These are phyloP conservation scores for Calameuta pallipes DNA, from an alignment of 2,888 invertebrate genomes.

Conservation along the genomic window DNA sequence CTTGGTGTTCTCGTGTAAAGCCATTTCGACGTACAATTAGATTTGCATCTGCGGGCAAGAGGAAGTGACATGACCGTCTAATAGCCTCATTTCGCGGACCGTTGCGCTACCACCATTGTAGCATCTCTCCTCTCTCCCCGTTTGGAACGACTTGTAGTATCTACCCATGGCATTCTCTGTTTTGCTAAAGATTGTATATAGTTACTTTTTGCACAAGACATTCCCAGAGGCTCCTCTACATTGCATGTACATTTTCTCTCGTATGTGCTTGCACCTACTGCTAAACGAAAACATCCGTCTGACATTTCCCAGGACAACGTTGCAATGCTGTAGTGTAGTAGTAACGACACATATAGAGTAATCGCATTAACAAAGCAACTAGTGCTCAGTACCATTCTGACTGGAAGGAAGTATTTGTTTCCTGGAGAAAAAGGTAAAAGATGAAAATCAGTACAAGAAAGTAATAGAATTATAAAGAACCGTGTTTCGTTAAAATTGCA, in stretches of 20 bases:
- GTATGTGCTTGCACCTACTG: not conserved
- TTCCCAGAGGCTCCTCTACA: not conserved
- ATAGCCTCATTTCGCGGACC: constrained; percentile 54
- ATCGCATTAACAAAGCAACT: not conserved
- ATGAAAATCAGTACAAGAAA: not conserved
- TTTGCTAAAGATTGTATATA: not conserved
- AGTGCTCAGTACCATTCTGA: not conserved
- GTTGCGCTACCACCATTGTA: constrained; percentile 41
- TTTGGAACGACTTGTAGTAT: not conserved
- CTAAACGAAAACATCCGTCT: not conserved
- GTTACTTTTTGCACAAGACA: not conserved
- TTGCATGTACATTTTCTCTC: not conserved
- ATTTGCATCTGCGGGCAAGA: constrained; percentile 33
- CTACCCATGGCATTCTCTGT: not conserved
- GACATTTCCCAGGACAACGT: not conserved
- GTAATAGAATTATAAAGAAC: not conserved
- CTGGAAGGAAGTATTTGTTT: not conserved
- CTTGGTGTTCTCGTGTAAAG: constrained; percentile 6
- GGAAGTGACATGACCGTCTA: constrained; percentile 49
- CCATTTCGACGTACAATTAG: constrained; percentile 36
- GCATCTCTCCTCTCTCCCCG: not conserved
- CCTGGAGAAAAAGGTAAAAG: not conserved
- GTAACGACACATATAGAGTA: not conserved
- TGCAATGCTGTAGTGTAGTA: not conserved
- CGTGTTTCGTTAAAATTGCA: not conserved